A percentile compares a stretch with the other conserved stretches of the same genome.
Evolutionary conservation across 2,888 invertebrate species (phyloP).

Genomic region (Trachelus iudaicus): DNA sequence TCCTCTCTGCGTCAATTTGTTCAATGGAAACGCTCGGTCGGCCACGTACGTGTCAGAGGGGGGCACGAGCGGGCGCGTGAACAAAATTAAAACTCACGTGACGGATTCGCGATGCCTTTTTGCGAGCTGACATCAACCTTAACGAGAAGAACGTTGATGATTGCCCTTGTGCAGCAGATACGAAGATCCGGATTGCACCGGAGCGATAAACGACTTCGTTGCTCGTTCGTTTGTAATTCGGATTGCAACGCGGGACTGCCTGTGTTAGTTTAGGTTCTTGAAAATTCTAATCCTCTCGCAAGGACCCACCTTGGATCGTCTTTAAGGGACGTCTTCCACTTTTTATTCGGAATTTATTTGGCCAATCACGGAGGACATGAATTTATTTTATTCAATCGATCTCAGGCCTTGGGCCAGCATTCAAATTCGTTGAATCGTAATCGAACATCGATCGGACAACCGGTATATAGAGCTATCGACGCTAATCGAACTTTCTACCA

Average conservation of each 20-base stretch:
- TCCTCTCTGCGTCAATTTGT: neutral
- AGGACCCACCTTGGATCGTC: neutral
- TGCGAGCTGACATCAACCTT: neutral
- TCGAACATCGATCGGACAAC: neutral
- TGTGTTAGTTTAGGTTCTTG: neutral
- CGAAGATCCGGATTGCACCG: neutral
- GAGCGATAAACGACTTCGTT: neutral
- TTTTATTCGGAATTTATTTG: neutral
- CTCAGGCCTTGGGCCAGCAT: neutral
- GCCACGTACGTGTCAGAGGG: neutral
- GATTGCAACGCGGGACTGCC: too few species aligned
- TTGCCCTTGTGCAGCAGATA: neutral
- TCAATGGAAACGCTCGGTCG: neutral
- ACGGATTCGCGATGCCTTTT: neutral
- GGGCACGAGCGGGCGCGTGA: neutral
- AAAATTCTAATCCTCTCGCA: neutral
- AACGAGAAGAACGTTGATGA: neutral
- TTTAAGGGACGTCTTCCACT: neutral
- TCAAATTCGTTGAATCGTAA: neutral
- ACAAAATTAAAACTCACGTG: neutral
- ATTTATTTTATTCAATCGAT: neutral
- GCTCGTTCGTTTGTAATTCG: neutral
- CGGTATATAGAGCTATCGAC: neutral
- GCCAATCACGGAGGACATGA: neutral
- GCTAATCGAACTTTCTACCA: neutral